Percentiles rank a stretch among this genome's conserved stretches.
These are phyloP conservation scores for Alosa alosa DNA, from an alignment of 2,113 vertebrate species.

Conservation along the genomic window DNA sequence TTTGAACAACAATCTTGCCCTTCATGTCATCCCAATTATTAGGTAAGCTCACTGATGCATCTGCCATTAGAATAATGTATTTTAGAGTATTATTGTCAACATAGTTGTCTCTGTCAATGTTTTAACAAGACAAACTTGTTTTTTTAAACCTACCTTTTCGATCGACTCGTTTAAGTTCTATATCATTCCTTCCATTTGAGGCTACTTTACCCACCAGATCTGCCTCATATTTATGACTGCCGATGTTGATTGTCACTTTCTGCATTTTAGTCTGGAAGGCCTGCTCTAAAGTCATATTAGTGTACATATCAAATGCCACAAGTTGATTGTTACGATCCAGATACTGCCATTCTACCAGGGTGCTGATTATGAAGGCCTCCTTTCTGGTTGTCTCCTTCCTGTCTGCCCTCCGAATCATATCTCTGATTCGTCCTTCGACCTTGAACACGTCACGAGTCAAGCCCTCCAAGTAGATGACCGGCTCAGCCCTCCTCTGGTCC, in stretches of 20 bases:
- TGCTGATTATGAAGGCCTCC: constrained; percentile 63
- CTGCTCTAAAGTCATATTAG: constrained; percentile 76
- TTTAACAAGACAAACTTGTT: not conserved
- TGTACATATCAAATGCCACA: constrained; percentile 66
- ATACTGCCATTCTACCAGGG: constrained; percentile 77
- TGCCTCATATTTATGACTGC: constrained; percentile 50
- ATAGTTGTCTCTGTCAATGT: not conserved
- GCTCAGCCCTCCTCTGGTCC: constrained; percentile 52
- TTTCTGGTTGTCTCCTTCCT: constrained; percentile 50
- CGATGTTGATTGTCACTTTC: constrained; percentile 57
- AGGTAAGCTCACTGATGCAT: constrained; percentile 49
- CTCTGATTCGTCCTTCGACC: constrained; percentile 64
- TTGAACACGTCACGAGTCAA: constrained; percentile 72
- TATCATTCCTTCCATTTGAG: constrained; percentile 45
- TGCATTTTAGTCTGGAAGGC: constrained; percentile 53
- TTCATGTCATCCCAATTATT: constrained; percentile 77
- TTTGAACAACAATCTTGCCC: constrained; percentile 35
- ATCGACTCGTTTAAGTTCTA: constrained; percentile 45
- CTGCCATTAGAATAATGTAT: not conserved
- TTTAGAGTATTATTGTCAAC: not conserved
- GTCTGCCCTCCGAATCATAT: constrained; percentile 70
- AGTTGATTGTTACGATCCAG: fast-evolving
- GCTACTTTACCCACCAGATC: not conserved
- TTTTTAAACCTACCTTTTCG: constrained; percentile 47
- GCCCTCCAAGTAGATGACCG: constrained; percentile 73